A percentile compares a stretch with the other conserved stretches of the same genome.
phyloP scores from a whole-genome alignment of 2,888 invertebrate species.

The Drosophila subsilvestris region DNA sequence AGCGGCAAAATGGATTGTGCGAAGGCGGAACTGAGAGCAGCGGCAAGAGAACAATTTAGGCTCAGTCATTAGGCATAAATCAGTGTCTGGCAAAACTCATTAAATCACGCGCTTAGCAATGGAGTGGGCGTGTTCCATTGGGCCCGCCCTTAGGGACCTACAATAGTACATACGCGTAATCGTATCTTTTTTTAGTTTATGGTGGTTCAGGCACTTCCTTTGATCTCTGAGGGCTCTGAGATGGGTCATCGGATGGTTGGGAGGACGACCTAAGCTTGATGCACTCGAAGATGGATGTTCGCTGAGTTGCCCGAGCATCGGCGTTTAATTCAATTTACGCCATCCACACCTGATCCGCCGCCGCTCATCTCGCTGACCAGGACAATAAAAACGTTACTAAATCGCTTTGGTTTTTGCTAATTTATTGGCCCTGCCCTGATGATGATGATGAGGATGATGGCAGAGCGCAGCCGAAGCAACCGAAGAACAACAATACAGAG shows the following conservation, averaged over 20 bases:
- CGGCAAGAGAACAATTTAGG: conserved; percentile 45
- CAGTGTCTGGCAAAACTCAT: conserved; percentile 64
- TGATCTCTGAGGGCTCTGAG: conserved; percentile 25
- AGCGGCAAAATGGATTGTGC: conserved; percentile 11
- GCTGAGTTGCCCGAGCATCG: conserved; percentile 12
- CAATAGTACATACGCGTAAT: neutral
- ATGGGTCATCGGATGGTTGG: conserved; percentile 2
- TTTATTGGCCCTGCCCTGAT: conserved; percentile 66
- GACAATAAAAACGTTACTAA: conserved; percentile 64
- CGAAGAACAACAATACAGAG: conserved; percentile 43
- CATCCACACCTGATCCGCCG: conserved; percentile 50
- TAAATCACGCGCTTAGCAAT: conserved; percentile 61
- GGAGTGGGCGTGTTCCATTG: conserved; percentile 36
- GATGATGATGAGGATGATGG: conserved; percentile 39
- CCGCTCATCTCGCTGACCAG: conserved; percentile 16
- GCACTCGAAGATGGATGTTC: conserved; percentile 6
- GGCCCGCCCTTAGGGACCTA: conserved; percentile 20
- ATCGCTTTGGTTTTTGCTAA: conserved; percentile 67
- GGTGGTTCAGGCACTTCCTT: conserved; percentile 14
- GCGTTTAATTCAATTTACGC: conserved; percentile 69
- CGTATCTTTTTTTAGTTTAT: conserved; percentile 29
- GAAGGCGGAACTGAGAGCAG: conserved; percentile 21
- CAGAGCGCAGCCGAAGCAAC: neutral
- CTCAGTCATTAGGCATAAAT: conserved; percentile 72
- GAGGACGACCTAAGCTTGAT: neutral